These are phyloP conservation scores for Protobothrops flavoviridis DNA, from an alignment of 2,113 vertebrate species.

Conservation along the genomic window DNA sequence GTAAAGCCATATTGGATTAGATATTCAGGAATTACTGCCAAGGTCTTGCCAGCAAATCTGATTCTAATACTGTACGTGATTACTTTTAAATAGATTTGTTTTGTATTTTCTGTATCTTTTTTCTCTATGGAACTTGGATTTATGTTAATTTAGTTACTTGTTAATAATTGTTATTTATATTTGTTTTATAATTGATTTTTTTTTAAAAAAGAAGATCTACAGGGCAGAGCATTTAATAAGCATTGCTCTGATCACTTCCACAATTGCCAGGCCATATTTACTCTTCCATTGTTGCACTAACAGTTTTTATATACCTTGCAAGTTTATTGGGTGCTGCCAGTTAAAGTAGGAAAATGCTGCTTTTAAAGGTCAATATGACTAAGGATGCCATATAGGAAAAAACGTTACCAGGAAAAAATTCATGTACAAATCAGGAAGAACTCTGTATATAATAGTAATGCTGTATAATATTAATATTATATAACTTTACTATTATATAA, in stretches of 20 bases:
- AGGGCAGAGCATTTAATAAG: neutral
- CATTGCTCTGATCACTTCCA: neutral
- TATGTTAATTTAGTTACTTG: neutral
- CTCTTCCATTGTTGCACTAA: neutral
- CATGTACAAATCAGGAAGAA: neutral
- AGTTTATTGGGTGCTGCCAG: neutral
- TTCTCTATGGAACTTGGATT: neutral
- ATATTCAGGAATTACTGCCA: neutral
- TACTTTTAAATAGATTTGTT: neutral
- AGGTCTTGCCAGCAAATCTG: neutral
- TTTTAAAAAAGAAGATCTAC: neutral
- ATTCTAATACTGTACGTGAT: neutral
- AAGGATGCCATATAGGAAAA: neutral
- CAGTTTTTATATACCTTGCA: neutral
- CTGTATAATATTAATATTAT: neutral
- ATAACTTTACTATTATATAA: neutral
- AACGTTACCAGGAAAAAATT: neutral
- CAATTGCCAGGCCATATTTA: neutral
- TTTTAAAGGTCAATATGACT: neutral
- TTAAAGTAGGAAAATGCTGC: neutral
- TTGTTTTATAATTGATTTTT: neutral
- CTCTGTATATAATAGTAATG: neutral
- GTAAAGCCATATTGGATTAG: neutral
- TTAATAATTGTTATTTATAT: neutral
- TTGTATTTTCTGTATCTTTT: neutral